phyloP scores from a whole-genome alignment of 2,797 vertebrate species.

The Allobates femoralis region DNA sequence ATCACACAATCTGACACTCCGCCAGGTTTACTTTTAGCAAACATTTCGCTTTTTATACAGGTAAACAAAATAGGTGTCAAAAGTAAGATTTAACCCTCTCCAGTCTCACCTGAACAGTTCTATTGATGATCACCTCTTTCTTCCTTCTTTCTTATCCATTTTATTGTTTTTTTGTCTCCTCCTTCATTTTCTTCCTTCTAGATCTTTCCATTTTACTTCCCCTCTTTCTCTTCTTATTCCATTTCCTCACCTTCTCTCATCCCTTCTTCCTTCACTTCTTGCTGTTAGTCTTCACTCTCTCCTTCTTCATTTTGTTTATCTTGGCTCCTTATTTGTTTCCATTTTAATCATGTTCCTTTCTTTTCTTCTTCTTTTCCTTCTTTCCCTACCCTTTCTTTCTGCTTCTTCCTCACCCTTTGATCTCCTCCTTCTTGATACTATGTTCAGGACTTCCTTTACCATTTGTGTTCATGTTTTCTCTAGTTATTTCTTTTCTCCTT shows the following conservation, averaged over 20 bases:
- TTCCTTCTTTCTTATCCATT: background rate
- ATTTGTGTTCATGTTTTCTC: too few relatives aligned
- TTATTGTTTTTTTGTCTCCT: background rate
- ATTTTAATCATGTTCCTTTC: background rate
- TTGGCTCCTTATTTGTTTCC: too few relatives aligned
- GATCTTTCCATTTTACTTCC: background rate
- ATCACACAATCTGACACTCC: constrained; percentile 25
- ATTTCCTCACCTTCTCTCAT: background rate
- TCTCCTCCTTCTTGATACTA: too few relatives aligned
- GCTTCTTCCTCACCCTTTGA: too few relatives aligned
- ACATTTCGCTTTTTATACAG: background rate
- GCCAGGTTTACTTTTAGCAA: background rate
- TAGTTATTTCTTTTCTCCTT: too few relatives aligned
- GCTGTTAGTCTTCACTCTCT: background rate
- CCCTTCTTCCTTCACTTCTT: background rate
- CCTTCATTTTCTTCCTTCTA: background rate
- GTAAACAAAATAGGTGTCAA: background rate
- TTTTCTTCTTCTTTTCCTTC: too few relatives aligned
- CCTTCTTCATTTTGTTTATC: background rate
- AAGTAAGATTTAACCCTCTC: background rate
- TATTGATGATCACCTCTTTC: too few relatives aligned
- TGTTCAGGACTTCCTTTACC: too few relatives aligned
- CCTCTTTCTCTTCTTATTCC: background rate
- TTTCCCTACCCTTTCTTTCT: too few relatives aligned
- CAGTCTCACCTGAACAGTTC: too few relatives aligned